Evolutionary conservation across 1,140 invertebrate genomes (phyloP).

Genomic region (Atta cephalotes): DNA sequence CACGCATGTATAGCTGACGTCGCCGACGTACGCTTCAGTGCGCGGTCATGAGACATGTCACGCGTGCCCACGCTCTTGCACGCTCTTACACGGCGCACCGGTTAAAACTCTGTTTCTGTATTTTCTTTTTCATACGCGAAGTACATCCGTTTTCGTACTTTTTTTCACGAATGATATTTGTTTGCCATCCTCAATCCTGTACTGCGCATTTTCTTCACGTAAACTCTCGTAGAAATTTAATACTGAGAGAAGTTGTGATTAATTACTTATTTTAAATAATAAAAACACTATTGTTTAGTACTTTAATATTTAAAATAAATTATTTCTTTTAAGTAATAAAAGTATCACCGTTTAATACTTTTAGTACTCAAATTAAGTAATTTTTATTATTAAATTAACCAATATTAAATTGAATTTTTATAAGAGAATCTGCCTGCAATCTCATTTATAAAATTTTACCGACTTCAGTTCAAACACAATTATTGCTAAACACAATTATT

Average conservation of each 20-base stretch:
- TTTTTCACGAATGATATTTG: background rate
- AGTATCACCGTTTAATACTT: too few relatives aligned
- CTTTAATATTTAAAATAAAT: too few relatives aligned
- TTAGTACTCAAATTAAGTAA: too few relatives aligned
- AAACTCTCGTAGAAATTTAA: too few relatives aligned
- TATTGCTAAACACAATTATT: background rate
- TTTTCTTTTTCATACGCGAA: too few relatives aligned
- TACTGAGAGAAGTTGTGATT: too few relatives aligned
- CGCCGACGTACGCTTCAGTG: background rate
- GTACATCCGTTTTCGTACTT: too few relatives aligned
- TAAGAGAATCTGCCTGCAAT: background rate
- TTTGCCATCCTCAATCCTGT: background rate
- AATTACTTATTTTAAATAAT: too few relatives aligned
- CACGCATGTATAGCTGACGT: constrained; percentile 4
- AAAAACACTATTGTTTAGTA: too few relatives aligned
- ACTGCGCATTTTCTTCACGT: background rate
- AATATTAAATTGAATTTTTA: too few relatives aligned
- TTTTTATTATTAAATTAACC: too few relatives aligned
- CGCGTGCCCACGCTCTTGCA: background rate
- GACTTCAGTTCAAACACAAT: background rate
- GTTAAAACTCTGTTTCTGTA: background rate
- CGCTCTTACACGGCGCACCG: background rate
- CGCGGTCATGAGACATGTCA: constrained; percentile 51
- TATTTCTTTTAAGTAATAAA: too few relatives aligned
- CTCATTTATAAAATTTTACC: background rate